phyloP scores from a whole-genome alignment of 2,888 invertebrate species.

The Lydus trimaculatus region DNA sequence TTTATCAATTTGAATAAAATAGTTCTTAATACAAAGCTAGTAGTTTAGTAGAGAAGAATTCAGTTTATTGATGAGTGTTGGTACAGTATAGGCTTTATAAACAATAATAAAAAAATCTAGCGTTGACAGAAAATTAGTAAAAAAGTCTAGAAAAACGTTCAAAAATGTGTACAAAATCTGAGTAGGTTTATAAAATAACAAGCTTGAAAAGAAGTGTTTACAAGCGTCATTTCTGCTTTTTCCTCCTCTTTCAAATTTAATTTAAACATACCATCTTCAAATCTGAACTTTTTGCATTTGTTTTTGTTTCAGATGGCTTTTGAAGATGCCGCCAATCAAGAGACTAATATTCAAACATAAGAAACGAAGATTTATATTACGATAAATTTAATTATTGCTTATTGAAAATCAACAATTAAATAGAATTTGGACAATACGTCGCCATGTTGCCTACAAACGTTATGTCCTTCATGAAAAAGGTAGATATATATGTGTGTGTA shows the following conservation, averaged over 20 bases:
- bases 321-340: constrained; percentile 34
- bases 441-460: constrained; percentile 90
- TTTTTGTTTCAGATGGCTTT: constrained; percentile 39
- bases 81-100: too few relatives aligned
- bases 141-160: too few relatives aligned
- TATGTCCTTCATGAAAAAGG: constrained; percentile 94
- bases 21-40: too few relatives aligned
- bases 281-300: not conserved
- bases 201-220: not conserved
- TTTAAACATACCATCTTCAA: not conserved
- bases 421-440: constrained; percentile 47
- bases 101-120: too few relatives aligned
- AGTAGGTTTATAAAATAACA: not conserved
- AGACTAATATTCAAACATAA: constrained; percentile 36
- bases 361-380: constrained; percentile 29
- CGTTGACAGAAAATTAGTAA: too few relatives aligned
- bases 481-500: constrained; percentile 55
- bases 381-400: constrained; percentile 22
- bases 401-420: constrained; percentile 2
- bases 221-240: not conserved
- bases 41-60: too few relatives aligned
- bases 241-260: not conserved
- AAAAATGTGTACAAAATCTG: not conserved
- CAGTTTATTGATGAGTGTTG: too few relatives aligned
- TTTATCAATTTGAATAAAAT: too few relatives aligned